Evolutionary conservation across 2,888 invertebrate species (phyloP), one percentile per base, ranked within the genome.

Genomic region (Drosophila maculinotata): DNA sequence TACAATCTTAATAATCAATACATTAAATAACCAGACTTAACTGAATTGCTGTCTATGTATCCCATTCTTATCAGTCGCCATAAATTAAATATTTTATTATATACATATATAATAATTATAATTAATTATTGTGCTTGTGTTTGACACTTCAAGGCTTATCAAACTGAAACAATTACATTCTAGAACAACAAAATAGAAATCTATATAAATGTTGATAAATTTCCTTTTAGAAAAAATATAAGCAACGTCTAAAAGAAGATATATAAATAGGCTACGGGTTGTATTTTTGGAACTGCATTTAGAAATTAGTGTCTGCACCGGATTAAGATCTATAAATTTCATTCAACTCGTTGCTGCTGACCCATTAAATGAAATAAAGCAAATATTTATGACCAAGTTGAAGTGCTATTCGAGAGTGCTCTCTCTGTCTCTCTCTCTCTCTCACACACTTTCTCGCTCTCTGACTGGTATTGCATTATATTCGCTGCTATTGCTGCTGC

Each of bases 231-330:
- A 36, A 31, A 41, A 15, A 14, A 14, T 4, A 1, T 26, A 31
- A 38, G 8, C 28, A 7, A 14, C 28, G 28, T 26, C 62, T 28
- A 28, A 4, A 17, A n/a, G 14, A 17, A 52, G 36, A 54, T 41
- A 38, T 26, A 53, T 33, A 23, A 7, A 36, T n/a, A 17, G 42
- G 9, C 23, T 14, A n/a, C 9, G 1, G 30, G 7, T 36, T 1
- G n/a, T 68, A 72, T 72, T 72, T 72, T 45, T 8, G 53, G 73
- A 48, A 51, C 26, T 54, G 23, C 57, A 58, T 58, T 72, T 52
- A 30, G 38, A 52, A 53, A 49, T 36, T 23, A 36, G 6, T 36
- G 33, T 39, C 39, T 9, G 28, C 7, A 2, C 20, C 17, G 30
- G 17, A 6, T 45, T 20, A 20, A 12, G 7, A 31, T 30, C 62